A percentile compares a stretch with the other conserved stretches of the same genome.
phyloP scores from a whole-genome alignment of 2,797 vertebrate species.

The Urocyon cinereoargenteus region DNA sequence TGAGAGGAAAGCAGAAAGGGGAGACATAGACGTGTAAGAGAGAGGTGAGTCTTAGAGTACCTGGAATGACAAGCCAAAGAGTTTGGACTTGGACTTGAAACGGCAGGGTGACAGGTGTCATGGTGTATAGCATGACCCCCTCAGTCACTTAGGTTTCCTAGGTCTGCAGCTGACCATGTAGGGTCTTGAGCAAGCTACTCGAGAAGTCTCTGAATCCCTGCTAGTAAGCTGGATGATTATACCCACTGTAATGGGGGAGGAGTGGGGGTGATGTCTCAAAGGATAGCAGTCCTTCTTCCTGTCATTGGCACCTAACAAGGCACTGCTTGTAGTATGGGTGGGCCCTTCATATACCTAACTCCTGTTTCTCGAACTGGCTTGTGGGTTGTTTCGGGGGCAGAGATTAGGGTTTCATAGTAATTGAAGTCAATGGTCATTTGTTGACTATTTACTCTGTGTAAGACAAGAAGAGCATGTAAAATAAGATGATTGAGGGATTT shows the following conservation, averaged over 20 bases:
- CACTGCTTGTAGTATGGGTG: neutral
- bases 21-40: neutral
- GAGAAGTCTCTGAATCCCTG: neutral
- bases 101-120: no score
- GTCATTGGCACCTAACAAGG: neutral
- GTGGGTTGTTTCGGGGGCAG: neutral
- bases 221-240: neutral
- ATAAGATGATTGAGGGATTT: neutral
- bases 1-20: neutral
- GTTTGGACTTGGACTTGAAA: neutral
- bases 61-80: neutral
- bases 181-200: neutral
- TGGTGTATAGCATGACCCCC: neutral
- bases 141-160: neutral
- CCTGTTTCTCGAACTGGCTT: neutral
- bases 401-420: constrained; percentile 28
- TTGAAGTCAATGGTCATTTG: neutral
- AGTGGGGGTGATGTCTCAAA: neutral
- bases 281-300: neutral
- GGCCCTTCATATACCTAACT: neutral
- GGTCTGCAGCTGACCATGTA: neutral
- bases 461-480: neutral
- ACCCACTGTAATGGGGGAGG: no score
- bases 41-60: neutral
- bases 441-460: neutral